These are phyloP conservation scores for Platorchestia sp. DNA, from an alignment of 1,140 invertebrate species.

Conservation along the genomic window DNA sequence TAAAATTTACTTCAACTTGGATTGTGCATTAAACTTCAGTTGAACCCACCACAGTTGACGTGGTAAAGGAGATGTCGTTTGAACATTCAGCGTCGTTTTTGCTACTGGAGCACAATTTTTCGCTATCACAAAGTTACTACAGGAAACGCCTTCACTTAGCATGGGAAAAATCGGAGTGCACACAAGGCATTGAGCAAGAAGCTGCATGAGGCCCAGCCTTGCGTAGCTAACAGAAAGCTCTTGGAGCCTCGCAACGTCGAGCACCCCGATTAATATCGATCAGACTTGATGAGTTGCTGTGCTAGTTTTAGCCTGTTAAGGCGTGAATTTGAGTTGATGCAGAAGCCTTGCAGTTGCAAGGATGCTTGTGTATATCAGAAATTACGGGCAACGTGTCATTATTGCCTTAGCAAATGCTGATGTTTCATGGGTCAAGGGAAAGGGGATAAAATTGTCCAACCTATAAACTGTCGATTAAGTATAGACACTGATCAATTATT, in stretches of 20 bases:
- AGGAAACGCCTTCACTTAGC: not conserved
- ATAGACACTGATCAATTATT: not conserved
- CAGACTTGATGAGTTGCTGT: not conserved
- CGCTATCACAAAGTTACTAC: not conserved
- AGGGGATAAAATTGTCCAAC: not conserved
- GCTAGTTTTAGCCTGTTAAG: not conserved
- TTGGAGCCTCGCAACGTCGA: not conserved
- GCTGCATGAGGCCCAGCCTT: not conserved
- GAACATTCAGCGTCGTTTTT: not conserved
- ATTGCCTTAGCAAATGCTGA: not conserved
- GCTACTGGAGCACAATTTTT: not conserved
- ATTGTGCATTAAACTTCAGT: no score
- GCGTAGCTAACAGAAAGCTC: not conserved
- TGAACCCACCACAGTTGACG: no score
- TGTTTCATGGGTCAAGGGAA: not conserved
- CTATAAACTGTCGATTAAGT: not conserved
- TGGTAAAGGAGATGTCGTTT: no score
- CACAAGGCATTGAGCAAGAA: not conserved
- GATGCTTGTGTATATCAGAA: not conserved
- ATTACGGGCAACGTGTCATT: not conserved
- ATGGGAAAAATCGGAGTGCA: not conserved
- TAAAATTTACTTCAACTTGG: no score
- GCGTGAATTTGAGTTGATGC: not conserved
- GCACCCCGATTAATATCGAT: not conserved
- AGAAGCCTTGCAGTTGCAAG: not conserved